These are phyloP conservation scores for Lepidochrysops patricia DNA, from an alignment of 2,888 invertebrate species.

Conservation along the genomic window DNA sequence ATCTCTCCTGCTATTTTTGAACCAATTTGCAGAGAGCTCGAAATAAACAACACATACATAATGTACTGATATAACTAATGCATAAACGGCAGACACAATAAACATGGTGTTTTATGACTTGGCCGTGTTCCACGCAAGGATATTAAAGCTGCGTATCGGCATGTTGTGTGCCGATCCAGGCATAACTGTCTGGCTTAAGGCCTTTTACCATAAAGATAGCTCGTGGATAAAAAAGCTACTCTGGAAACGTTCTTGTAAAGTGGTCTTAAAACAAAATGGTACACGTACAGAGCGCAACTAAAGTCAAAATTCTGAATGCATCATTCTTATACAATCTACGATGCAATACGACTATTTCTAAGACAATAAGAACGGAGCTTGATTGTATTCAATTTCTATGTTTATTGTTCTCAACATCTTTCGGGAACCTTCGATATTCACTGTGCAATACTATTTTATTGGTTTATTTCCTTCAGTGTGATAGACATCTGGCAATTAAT, in stretches of 20 bases:
- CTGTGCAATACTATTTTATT: no score
- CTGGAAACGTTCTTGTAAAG: background rate
- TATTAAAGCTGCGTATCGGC: constrained; percentile 63
- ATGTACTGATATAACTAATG: constrained; percentile 28
- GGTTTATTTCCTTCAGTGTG: no score
- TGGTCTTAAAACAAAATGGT: no score
- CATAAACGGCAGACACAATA: constrained; percentile 59
- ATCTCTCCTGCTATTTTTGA: background rate
- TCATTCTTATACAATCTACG: no score
- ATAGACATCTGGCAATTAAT: no score
- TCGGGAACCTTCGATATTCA: no score
- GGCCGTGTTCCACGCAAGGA: constrained; percentile 69
- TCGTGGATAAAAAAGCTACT: background rate
- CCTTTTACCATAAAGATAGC: background rate
- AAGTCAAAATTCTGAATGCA: background rate
- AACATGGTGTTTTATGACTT: constrained; percentile 73
- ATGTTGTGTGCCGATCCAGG: constrained; percentile 26
- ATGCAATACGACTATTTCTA: no score
- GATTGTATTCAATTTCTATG: no score
- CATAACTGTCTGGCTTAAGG: background rate
- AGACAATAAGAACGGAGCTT: no score
- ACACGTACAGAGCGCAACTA: no score
- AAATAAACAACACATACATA: constrained; percentile 26
- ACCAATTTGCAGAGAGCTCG: background rate
- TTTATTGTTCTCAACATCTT: no score